Conservation (phyloP, 2,113 vertebrate species). For the Nesoenas mayeri region DNA sequence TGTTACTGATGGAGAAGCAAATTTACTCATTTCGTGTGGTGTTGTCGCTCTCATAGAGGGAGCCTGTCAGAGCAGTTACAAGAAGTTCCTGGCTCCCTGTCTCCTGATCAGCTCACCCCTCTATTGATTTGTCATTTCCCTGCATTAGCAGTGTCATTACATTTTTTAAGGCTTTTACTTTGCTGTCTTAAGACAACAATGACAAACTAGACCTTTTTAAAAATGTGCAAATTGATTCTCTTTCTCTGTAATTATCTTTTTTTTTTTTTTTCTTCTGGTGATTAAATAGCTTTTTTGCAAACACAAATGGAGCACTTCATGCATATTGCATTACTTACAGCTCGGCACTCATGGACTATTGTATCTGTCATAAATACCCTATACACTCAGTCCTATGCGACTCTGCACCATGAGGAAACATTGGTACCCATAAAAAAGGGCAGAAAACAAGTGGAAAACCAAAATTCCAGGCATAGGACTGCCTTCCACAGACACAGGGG, state of each 20-base stretch:
- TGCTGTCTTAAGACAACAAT: background rate
- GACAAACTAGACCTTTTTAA: background rate
- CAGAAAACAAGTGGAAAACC: background rate
- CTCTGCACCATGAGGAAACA: background rate
- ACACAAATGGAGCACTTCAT: slow-evolving; percentile 16
- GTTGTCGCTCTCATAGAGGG: background rate
- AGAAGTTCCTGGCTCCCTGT: background rate
- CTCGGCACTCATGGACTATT: background rate
- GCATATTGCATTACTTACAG: slow-evolving; percentile 34
- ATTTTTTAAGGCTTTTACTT: slow-evolving; percentile 13
- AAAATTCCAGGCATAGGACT: background rate
- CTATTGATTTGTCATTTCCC: background rate
- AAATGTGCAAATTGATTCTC: slow-evolving; percentile 6
- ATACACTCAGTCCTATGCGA: background rate
- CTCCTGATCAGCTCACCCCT: background rate
- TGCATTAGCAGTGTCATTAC: background rate
- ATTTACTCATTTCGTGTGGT: background rate
- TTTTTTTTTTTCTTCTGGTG: background rate
- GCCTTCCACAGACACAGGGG: background rate
- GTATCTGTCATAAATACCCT: background rate
- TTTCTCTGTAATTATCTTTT: background rate
- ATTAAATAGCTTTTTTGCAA: slow-evolving; percentile 29
- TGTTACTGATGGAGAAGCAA: background rate
- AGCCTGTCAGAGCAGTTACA: background rate
- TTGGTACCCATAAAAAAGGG: background rate